These are phyloP conservation scores for Ooceraea biroi DNA, from an alignment of 1,140 invertebrate species.

Conservation along the genomic window DNA sequence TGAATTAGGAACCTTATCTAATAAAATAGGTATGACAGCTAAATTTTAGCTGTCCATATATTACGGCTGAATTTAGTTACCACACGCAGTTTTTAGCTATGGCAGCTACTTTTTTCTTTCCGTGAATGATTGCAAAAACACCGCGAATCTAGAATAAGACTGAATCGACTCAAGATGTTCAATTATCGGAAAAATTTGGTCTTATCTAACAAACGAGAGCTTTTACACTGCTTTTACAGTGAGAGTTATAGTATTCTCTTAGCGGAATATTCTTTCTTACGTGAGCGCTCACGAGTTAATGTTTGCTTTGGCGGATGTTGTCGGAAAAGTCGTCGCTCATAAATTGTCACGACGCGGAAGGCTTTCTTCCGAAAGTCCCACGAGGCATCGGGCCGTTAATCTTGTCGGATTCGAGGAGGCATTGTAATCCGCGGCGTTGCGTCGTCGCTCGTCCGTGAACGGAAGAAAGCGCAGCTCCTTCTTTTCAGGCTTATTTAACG, in stretches of 20 bases:
- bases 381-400: conserved; percentile 58
- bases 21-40: too few species aligned
- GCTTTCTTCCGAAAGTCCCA: conserved; percentile 59
- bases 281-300: neutral
- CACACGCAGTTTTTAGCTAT: too few species aligned
- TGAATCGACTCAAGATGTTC: too few species aligned
- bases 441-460: conserved; percentile 59
- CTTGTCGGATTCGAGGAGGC: conserved; percentile 61
- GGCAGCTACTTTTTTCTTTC: too few species aligned
- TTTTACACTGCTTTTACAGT: neutral
- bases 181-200: too few species aligned
- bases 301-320: conserved; percentile 12
- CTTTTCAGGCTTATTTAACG: conserved; percentile 47
- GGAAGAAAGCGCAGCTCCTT: conserved; percentile 58
- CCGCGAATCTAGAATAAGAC: too few species aligned
- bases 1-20: too few species aligned
- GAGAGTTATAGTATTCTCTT: neutral
- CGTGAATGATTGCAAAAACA: too few species aligned
- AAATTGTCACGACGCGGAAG: conserved; percentile 64
- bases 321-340: conserved; percentile 44
- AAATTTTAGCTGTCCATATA: too few species aligned
- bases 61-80: too few species aligned
- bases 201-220: too few species aligned
- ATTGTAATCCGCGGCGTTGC: conserved; percentile 49
- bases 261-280: neutral